Base-by-base conservation (phyloP, 2,113 vertebrate genomes). In the Polypterus bichir region DNA sequence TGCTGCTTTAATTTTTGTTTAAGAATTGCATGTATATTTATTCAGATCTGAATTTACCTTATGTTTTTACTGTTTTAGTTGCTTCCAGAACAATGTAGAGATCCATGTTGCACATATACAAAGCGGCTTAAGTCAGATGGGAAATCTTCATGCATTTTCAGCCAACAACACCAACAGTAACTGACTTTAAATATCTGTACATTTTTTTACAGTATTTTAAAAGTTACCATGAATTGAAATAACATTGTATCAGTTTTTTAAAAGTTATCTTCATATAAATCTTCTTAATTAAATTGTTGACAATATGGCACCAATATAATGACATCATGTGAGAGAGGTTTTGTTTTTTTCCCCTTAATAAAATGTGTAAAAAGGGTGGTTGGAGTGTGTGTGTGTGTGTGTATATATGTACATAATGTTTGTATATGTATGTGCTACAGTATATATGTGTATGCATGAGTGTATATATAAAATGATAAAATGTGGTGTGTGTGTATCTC, bases 31-130 rank as follows among this genome's bases (percentile, higher is more conserved):
- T 27, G 27, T 27, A 27, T 27, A 27, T 27, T 27, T 51, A 47
- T 47, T 44, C 45, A 27, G 53, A 6, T 56, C 47, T 8, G 44
- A 6, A 56, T n/a, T 2, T 6, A 27, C 44, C 47, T 44, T 66
- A 68, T 66, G 48, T 67, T 69, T 60, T 67, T 57, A 72, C 2
- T 60, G 58, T 62, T 66, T 1, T 62, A 99, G 96, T 72, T 97
- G 95, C 79, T 99, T 99, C 81, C 95, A 98, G 85, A 95, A 99
- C 78, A 99, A 97, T 0, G 95, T 98, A 5, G 96, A 99, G 83
- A 97, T 99, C 80, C 96, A 99, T 1, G 93, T 98, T 73, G 95
- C 93, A 73, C 95, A 99, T 74, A 99, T 99, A 79, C 96, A 99
- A 83, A 99, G 94, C 27, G 96, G 96, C 70, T 86, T 99, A 73